Evolutionary conservation across 37 sponge, comb jelly and placozoan species (phyloP), one percentile per base, ranked within the genome.

Genomic region (Beroe ovata): DNA sequence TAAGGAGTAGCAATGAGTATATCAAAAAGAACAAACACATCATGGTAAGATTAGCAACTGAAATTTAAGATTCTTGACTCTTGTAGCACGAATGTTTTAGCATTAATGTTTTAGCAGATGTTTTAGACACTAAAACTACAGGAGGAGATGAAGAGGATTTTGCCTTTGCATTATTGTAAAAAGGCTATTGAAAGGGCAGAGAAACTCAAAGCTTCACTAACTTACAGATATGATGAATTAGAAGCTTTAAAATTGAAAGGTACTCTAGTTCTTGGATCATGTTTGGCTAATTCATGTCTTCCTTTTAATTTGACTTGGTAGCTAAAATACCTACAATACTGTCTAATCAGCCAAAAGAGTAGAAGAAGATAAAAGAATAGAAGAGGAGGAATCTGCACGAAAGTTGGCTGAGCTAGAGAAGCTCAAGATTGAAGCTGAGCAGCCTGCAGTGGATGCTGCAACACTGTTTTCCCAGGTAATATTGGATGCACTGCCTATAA

Each of bases 391-490:
- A 23, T 42, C n/a, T 23, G 41, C 26, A 22, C 39, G 84, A 19
- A 35, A 77, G 84, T 23, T 77, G 0, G 54, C 42, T 25, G 84
- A 77, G 29, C 4, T 77, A 35, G 84, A 77, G 21, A 11, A 29
- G 16, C 38, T 77, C 4, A 39, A 42, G 21, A 21, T 77, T 14
- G 84, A 77, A 36, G 84, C 84, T 19, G 22, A 23, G 6, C 21
- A 42, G 22, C 84, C 84, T 77, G 54, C 47, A 25, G 84, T 77
- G 0, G 84, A 77, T 39, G 84, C 84, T n/a, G 42, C 54, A 23
- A 23, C 84, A 11, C 23, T 77, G 0, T 77, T 77, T 77, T 28
- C 25, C 11, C 54, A 47, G 54, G 54, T 47, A 16, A 47, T 47
- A 16, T 47, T 11, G 11, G 11, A 47, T 58, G 11, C 59, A 58